Evolutionary conservation across 2,888 invertebrate genomes (phyloP).

Genomic region (Nephrotoma guestfalica): DNA sequence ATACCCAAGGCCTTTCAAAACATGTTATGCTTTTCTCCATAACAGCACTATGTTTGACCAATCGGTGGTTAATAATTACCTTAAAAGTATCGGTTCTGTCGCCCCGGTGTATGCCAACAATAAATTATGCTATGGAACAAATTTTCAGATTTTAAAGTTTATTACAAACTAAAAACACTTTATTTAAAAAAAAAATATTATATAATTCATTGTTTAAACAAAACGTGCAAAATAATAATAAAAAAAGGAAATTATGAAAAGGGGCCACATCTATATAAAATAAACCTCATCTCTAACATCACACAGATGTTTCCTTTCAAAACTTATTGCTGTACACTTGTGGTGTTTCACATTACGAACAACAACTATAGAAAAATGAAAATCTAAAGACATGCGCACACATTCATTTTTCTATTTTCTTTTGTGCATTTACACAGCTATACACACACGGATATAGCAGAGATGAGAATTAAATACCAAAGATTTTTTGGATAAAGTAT

Average conservation of each 20-base stretch:
- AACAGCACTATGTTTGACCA: background rate
- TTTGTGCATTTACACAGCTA: background rate
- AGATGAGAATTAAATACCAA: background rate
- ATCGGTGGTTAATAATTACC: background rate
- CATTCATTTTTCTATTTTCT: background rate
- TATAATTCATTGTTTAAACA: background rate
- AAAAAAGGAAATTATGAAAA: background rate
- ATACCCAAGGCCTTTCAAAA: background rate
- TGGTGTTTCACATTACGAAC: background rate
- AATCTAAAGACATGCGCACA: constrained; percentile 1
- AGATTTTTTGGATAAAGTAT: background rate
- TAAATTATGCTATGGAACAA: background rate
- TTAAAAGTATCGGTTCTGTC: background rate
- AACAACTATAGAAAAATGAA: background rate
- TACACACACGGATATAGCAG: background rate
- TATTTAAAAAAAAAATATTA: background rate
- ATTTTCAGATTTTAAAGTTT: background rate
- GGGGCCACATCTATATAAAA: background rate
- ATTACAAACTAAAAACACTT: background rate
- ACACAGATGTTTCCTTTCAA: constrained; percentile 5
- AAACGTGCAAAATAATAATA: background rate
- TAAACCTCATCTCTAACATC: constrained; percentile 1
- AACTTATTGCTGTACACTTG: constrained; percentile 4
- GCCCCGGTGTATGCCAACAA: background rate
- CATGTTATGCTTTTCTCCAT: background rate